Evolutionary conservation across 2,797 vertebrate genomes (phyloP).

Genomic region (Artibeus jamaicensis): DNA sequence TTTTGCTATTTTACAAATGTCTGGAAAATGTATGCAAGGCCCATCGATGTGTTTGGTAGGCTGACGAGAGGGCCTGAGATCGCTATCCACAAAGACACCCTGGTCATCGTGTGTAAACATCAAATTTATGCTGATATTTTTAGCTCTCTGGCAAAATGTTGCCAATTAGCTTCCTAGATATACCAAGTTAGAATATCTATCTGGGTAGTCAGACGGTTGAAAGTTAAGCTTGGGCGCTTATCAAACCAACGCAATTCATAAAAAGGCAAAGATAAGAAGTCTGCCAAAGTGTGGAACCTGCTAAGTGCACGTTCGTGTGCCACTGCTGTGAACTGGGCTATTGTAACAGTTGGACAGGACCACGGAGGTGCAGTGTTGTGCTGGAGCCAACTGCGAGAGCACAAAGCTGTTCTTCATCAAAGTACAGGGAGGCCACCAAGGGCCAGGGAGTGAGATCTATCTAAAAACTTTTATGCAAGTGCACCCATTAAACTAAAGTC

Average conservation of each 20-base stretch:
- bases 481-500: conserved; percentile 45
- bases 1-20: background rate
- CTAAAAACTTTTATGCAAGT: conserved; percentile 13
- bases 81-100: background rate
- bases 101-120: conserved; percentile 7
- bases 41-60: background rate
- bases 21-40: background rate
- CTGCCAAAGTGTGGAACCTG: background rate
- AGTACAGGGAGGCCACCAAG: background rate
- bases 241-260: conserved; percentile 43
- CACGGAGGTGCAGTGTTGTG: background rate
- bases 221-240: background rate
- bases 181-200: background rate
- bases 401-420: background rate
- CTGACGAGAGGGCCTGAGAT: background rate
- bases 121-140: conserved; percentile 24
- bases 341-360: conserved; percentile 6
- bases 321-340: conserved; percentile 37
- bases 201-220: background rate
- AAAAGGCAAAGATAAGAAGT: conserved; percentile 49
- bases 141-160: background rate
- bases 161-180: background rate
- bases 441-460: background rate
- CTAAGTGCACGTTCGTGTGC: background rate
- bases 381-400: conserved; percentile 9